A percentile compares a stretch with the other conserved stretches of the same genome.
Evolutionary conservation across 2,113 vertebrate species (phyloP).

Genomic region (Microcebus tavaratra): DNA sequence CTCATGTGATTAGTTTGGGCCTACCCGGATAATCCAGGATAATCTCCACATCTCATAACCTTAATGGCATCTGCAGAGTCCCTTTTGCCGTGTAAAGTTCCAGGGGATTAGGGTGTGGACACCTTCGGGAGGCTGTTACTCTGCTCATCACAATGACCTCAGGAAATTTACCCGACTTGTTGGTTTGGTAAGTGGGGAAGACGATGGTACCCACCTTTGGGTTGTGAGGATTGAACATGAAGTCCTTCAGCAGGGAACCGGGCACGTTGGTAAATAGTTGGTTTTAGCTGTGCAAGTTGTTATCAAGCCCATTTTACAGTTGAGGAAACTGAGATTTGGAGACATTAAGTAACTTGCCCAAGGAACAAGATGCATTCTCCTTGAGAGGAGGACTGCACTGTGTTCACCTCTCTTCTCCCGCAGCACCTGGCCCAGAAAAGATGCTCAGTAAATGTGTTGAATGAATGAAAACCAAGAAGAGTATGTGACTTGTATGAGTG

Average conservation of each 20-base stretch:
- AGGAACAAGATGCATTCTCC: background rate
- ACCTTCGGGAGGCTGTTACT: background rate
- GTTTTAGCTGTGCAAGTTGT: background rate
- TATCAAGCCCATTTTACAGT: background rate
- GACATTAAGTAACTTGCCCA: background rate
- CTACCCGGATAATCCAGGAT: slow-evolving; percentile 40
- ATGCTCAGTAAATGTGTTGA: background rate
- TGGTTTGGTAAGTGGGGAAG: background rate
- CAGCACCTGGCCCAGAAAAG: background rate
- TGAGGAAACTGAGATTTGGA: background rate
- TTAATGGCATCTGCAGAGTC: slow-evolving; percentile 45
- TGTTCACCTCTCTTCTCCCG: background rate
- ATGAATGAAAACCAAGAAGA: background rate
- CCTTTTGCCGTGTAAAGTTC: background rate
- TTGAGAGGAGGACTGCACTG: background rate
- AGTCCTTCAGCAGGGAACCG: background rate
- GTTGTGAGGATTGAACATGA: background rate
- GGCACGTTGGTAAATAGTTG: background rate
- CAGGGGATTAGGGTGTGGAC: background rate
- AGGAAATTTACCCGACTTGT: background rate
- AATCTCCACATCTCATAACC: slow-evolving; percentile 31
- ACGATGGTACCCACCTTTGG: background rate
- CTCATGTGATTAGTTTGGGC: slow-evolving; percentile 23
- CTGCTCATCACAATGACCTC: background rate
- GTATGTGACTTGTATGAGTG: background rate